Evolutionary conservation across 2,113 vertebrate species (phyloP), one percentile per base, ranked within the genome.

Genomic region (Himantopus leucocephalus): DNA sequence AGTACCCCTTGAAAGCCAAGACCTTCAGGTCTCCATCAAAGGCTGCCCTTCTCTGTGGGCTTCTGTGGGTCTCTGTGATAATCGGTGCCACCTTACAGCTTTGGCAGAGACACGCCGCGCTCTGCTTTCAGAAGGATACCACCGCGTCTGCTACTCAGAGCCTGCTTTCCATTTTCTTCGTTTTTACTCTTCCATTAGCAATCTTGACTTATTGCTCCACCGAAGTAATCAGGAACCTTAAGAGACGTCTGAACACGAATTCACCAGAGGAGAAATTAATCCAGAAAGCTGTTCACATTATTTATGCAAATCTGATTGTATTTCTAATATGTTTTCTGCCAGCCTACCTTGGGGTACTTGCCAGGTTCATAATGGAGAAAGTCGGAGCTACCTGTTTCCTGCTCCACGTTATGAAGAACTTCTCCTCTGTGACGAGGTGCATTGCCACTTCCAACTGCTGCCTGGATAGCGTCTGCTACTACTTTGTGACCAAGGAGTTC

Each of bases 291-390:
- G 3, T 97, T 29, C 85, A 56, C n/a, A 95, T 98, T 48, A 85
- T 98, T 68, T 96, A 95, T 64, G 88, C 98, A 9, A 98, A 98
- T 48, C 77, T 98, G 91, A n/a, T 26, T 0, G 92, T 98, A 39
- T 99, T 98, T 26, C 37, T 98, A 10, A 4, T 98, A 50, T 98
- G 98, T 58, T 99, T 99, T 77, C 70, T 98, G 39, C 98, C 98
- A 2, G 20, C 97, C 43, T 92, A 90, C 21, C 19, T 97, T n/a
- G 96, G 87, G 10, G 7, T 98, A 47, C 90, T 97, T 0, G 18
- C 80, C 35, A 75, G n/a, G 17, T 10, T 91, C 9, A 35, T 92
- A 43, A 10, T 64, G 18, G 67, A 92, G 18, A 60, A 5, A 0
- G 0, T 22, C 0, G 34, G 16, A 11, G 7, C 32, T 12, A 18